Evolutionary conservation across 2,797 vertebrate species (phyloP), one percentile per base, ranked within the genome.

Genomic region (Sternarchorhynchus goeldii): DNA sequence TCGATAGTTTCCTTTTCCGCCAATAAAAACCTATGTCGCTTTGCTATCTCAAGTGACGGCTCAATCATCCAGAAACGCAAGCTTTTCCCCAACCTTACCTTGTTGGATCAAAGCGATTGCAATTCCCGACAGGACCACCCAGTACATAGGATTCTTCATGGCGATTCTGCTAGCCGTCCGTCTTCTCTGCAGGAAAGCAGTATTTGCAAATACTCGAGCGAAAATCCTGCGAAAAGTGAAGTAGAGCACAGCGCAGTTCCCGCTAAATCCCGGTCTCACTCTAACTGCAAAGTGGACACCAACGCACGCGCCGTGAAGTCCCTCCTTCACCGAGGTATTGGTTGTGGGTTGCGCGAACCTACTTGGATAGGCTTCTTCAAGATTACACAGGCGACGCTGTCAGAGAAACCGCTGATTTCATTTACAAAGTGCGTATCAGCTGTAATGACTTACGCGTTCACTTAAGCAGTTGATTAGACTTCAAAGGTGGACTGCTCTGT

Each of bases 111-210:
- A 86, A 86, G 93, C 90, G 85, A 92, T 55, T 81, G 85, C 83
- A 88, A 93, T 90, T 82, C 91, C 93, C 84, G 89, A 60, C 88
- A 94, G 89, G 85, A 92, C 16, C 83, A 90, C 88, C 92, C 92
- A 94, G 85, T 85, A 93, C 88, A 93, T 41, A 1, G 92, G 90
- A 45, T 90, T 92, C 84, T 91, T 89, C 93, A 93, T 94, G 68
- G 75, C 88, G 79, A 62, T 71, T 60, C 70, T 70, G 34, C 50
- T 21, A n/a, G 58, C 29, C 7, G 60, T 34, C 45, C 53, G 55
- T 29, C 18, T 32, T 39, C 53, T 59, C 60, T 55, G 39, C 41
- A 63, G 36, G 29, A 82, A 41, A 20, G 18, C 68, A 70, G 75
- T 0, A 62, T 73, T 7, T 66, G 69, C 74, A 78, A 89, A 84